Percentiles rank a stretch among this genome's conserved stretches.
Evolutionary conservation across 2,113 vertebrate species (phyloP).

Genomic region (Pagrus major): DNA sequence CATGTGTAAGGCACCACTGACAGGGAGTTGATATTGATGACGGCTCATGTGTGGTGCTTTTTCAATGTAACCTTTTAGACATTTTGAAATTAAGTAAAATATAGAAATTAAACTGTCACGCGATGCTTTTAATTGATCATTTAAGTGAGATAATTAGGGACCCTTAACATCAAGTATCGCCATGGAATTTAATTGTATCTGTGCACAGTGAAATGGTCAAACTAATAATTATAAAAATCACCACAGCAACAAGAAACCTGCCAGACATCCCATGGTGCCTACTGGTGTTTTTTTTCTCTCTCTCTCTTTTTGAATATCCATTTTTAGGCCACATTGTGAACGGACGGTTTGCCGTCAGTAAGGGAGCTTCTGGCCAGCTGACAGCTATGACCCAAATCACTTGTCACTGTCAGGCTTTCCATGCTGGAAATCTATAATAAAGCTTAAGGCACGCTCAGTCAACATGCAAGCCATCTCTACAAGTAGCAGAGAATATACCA

Average conservation of each 20-base stretch:
- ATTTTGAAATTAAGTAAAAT: not conserved
- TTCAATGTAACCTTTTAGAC: not conserved
- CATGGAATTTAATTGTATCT: not conserved
- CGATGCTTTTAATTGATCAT: not conserved
- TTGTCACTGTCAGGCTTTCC: conserved; percentile 40
- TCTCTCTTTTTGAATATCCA: not conserved
- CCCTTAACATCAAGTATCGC: not conserved
- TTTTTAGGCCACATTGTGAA: conserved; percentile 10
- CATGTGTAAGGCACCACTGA: too few species aligned
- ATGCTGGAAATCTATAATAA: conserved; percentile 35
- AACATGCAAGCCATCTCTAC: not conserved
- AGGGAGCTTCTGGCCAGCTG: conserved; percentile 29
- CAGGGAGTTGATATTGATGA: too few species aligned
- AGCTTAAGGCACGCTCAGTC: conserved; percentile 20
- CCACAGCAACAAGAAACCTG: conserved; percentile 32
- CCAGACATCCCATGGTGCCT: conserved; percentile 3
- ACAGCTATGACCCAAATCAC: conserved; percentile 30
- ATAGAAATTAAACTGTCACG: not conserved
- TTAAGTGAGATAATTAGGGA: not conserved
- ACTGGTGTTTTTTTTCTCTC: not conserved
- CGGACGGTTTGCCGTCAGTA: not conserved
- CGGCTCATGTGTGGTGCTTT: too few species aligned
- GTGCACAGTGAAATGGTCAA: not conserved
- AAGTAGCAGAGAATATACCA: not conserved
- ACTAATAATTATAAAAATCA: conserved; percentile 5